Conservation (phyloP, 2,888 invertebrate genomes). For the Laothoe populi region DNA sequence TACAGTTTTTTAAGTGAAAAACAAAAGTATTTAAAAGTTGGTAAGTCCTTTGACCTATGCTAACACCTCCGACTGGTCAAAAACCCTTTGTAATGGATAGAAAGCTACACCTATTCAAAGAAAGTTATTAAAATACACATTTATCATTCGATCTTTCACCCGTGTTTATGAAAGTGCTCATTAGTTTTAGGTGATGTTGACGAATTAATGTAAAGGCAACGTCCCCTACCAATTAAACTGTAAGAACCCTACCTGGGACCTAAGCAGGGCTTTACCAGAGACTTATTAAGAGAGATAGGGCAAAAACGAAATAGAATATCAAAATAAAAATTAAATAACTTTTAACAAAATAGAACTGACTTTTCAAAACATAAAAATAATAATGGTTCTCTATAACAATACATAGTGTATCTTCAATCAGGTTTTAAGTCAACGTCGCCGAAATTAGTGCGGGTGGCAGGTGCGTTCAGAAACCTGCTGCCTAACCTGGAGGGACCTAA, state of each 20-base stretch:
- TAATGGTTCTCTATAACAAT: too few relatives aligned
- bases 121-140: background rate
- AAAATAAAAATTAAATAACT: too few relatives aligned
- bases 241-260: slow-evolving; percentile 1
- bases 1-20: too few relatives aligned
- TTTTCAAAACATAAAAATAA: too few relatives aligned
- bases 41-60: background rate
- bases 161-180: slow-evolving; percentile 19
- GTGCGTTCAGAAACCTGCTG: too few relatives aligned
- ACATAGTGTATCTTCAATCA: too few relatives aligned
- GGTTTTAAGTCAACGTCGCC: too few relatives aligned
- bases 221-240: slow-evolving; percentile 21
- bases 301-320: too few relatives aligned
- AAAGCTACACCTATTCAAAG: background rate
- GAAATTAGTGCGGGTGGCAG: too few relatives aligned
- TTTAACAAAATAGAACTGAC: too few relatives aligned
- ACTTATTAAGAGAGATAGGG: background rate
- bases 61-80: background rate
- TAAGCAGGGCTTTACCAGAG: background rate
- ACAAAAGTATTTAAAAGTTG: too few relatives aligned
- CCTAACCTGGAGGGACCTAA: too few relatives aligned
- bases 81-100: background rate
- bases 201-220: slow-evolving; percentile 16
- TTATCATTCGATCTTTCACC: slow-evolving; percentile 4
- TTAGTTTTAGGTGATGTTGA: slow-evolving; percentile 13